Evolutionary conservation across 2,113 vertebrate genomes (phyloP).

Genomic region (Rutilus rutilus): DNA sequence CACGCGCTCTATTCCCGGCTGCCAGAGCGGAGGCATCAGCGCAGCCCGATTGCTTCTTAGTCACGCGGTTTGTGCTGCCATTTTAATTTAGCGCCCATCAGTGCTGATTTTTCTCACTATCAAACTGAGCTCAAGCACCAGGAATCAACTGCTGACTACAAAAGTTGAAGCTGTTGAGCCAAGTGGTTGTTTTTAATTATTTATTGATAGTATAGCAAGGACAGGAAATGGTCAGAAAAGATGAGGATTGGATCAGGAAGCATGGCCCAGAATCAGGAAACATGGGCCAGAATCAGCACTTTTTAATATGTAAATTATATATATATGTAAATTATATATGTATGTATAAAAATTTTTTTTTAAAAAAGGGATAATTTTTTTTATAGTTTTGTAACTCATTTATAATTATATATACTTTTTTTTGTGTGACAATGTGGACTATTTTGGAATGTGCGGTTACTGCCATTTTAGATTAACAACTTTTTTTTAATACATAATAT

Average conservation of each 20-base stretch:
- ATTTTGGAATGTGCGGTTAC: neutral
- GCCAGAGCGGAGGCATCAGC: conserved; percentile 23
- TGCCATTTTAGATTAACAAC: too few species aligned
- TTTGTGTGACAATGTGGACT: too few species aligned
- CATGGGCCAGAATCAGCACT: neutral
- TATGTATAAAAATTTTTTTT: too few species aligned
- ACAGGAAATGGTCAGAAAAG: neutral
- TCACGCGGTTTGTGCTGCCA: neutral
- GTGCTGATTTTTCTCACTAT: conserved; percentile 35
- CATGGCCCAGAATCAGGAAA: neutral
- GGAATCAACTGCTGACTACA: conserved; percentile 39
- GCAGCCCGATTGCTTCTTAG: conserved; percentile 45
- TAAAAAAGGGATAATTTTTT: too few species aligned
- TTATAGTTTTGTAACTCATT: too few species aligned
- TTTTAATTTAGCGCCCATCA: conserved; percentile 51
- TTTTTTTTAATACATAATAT: neutral
- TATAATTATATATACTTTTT: too few species aligned
- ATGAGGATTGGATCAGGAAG: neutral
- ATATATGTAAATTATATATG: too few species aligned
- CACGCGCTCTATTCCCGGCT: conserved; percentile 20
- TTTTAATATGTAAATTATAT: too few species aligned
- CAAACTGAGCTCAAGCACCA: conserved; percentile 17
- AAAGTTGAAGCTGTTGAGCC: conserved; percentile 16
- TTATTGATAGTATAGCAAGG: neutral
- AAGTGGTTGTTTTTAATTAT: neutral